Evolutionary conservation across 2,113 vertebrate genomes (phyloP), one percentile per base, ranked within the genome.

Genomic region (Trochalopteron elliotii): DNA sequence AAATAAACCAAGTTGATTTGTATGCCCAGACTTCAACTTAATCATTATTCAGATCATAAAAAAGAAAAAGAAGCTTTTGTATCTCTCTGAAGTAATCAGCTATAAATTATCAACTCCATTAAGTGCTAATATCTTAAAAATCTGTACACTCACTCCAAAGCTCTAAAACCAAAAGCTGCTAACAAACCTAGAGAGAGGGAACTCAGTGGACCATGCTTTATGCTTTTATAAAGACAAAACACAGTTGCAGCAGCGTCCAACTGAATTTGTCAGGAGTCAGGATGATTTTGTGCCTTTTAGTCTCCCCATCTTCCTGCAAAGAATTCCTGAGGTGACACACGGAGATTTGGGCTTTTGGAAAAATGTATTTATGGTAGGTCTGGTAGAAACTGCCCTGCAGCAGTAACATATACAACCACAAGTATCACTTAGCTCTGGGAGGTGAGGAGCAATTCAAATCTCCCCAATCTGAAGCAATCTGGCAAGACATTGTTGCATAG

Each of bases 401-500:
- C 23, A 39, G 57, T 15, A 56, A 42, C 30, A 42, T 14, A 44
- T 1, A 8, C 28, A 88, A 9, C 5, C 37, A 57, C 25, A 50
- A 65, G 47, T 17, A 88, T 25, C 40, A 53, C 39, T 40, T 25
- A 30, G 63, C 35, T 80, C 76, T 42, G 50, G 28, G 15, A 83
- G 16, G 12, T 7, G 19, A 88, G 49, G 8, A 77, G n/a, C 16
- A n/a, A 10, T 64, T 72, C n/a, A 35, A 64, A 55, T 47, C 24
- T 30, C 31, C 39, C 44, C 42, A 23, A 0, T 47, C 5, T 22
- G 37, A 81, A 69, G 63, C 42, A 49, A 69, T 9, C 7, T 23
- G 9, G 5, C n/a, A 87, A 31, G 12, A 80, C 53, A 60, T 11
- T 16, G 31, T 25, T 0, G 0, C 31, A 31, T 0, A 63, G 6